phyloP scores from a whole-genome alignment of 2,797 vertebrate genomes.

The Acrossocheilus fasciatus region DNA sequence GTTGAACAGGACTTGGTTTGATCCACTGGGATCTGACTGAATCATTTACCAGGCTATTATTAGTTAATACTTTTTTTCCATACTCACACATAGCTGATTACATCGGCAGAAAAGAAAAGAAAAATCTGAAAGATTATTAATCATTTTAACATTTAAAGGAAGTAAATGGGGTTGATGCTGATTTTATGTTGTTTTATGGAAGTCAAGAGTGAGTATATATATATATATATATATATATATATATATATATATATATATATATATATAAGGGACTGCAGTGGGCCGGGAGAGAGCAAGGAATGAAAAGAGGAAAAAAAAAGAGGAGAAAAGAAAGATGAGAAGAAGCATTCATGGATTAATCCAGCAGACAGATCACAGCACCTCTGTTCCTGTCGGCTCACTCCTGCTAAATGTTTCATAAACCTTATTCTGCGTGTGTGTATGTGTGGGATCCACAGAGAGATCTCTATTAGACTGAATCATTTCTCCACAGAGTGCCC shows the following conservation, averaged over 20 bases:
- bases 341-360: slow-evolving; percentile 62
- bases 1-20: not conserved
- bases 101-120: not conserved
- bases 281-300: not conserved
- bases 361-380: slow-evolving; percentile 57
- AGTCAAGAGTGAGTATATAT: not conserved
- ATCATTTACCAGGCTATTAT: not conserved
- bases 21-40: not conserved
- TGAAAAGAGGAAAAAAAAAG: slow-evolving; percentile 14
- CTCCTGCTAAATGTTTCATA: slow-evolving; percentile 76
- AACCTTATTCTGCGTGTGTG: slow-evolving; percentile 60
- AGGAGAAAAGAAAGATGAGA: slow-evolving; percentile 46
- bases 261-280: slow-evolving; percentile 2
- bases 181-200: not conserved
- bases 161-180: not conserved
- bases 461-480: slow-evolving; percentile 48
- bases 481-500: slow-evolving; percentile 39
- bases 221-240: too few species aligned
- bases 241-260: too few species aligned
- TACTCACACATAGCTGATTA: not conserved
- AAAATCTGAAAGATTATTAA: not conserved
- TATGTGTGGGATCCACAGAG: slow-evolving; percentile 19
- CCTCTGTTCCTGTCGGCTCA: slow-evolving; percentile 63
- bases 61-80: not conserved
- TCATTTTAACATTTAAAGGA: not conserved